Evolutionary conservation across 2,113 vertebrate species (phyloP), one percentile per base, ranked within the genome.

Genomic region (Meriones unguiculatus): DNA sequence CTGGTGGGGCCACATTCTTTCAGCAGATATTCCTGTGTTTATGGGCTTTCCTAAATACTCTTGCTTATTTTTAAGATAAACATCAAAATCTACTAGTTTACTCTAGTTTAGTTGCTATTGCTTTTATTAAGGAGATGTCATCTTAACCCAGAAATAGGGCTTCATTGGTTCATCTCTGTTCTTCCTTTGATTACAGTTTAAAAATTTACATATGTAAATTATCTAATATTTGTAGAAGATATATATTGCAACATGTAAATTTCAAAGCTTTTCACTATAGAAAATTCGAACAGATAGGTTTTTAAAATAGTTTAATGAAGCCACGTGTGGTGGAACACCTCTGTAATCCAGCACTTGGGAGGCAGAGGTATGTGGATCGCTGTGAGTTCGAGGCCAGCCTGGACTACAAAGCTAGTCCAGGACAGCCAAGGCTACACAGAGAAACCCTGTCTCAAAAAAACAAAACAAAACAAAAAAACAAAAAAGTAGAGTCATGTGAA

Each of bases 21-120:
- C 25, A 12, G 9, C 7, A 90, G 38, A 52, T 57, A 38, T 15
- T 41, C 57, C 2, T 54, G 12, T 78, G 89, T 87, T 76, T 75
- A n/a, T 80, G 50, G 46, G 11, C 77, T 80, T 54, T 80, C 30
- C 18, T 54, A 54, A 17, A 54, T 80, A 80, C 50, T 80, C 17
- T 78, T 65, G 4, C 73, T 90, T 90, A 54, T 70, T 93, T 94
- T 90, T 92, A 15, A 65, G 52, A 70, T 87, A 77, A 90, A 82
- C 24, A 80, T 93, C 25, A 81, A 5, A 41, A 89, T 91, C 28
- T 75, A 22, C 41, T 35, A 70, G 8, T 93, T 38, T 14, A 20
- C 12, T 82, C 80, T 82, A 10, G 54, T 35, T 24, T 25, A 82
- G 35, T 76, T 95, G 67, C 77, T 28, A 4, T 85, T 87, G 46